Evolutionary conservation across 2,113 vertebrate species (phyloP), one percentile per base, ranked within the genome.

Genomic region (Grallaria varia): DNA sequence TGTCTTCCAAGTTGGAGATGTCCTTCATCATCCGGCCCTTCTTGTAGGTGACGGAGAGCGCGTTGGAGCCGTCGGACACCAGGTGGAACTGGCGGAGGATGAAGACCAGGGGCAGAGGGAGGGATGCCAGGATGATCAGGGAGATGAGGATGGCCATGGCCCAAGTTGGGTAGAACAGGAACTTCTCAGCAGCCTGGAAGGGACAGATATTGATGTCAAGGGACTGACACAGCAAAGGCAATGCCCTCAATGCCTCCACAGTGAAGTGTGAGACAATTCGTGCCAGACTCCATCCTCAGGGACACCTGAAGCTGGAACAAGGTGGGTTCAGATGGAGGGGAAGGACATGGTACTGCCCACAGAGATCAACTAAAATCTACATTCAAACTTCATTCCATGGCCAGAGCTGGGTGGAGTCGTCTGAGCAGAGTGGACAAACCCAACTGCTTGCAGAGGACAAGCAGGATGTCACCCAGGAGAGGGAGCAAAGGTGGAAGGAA

Each of bases 11-110:
- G 97, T 99, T 99, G 96, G 99, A 99, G 87, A 99, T 99, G 97
- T 99, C 99, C 97, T 99, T 99, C 98, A 99, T 99, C 98, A 99
- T 99, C 81, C 98, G 97, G 8, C 99, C 99, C 90, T 99, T 99
- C 93, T 99, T 99, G 97, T 99, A 99, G 82, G 99, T 99, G 91
- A 99, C 99, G 0, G 99, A 99, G 66, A 99, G 98, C 88, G 99
- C 98, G 52, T 99, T 99, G 97, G 99, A 99, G 84, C 99, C 99
- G 0, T 99, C 99, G 0, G 99, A 99, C 45, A 99, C 93, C 4
- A 99, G 97, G 97, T 99, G 99, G 97, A 99, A 99, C 93, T 99
- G 99, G 30, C 99, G 98, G 37, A 97, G 98, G 64, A 99, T 89
- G 91, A 98, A 99, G 93, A 99, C 98, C 50, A 99, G 80, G 0